Evolutionary conservation across 2,888 invertebrate genomes (phyloP).

Genomic region (Priocnemis perturbator): DNA sequence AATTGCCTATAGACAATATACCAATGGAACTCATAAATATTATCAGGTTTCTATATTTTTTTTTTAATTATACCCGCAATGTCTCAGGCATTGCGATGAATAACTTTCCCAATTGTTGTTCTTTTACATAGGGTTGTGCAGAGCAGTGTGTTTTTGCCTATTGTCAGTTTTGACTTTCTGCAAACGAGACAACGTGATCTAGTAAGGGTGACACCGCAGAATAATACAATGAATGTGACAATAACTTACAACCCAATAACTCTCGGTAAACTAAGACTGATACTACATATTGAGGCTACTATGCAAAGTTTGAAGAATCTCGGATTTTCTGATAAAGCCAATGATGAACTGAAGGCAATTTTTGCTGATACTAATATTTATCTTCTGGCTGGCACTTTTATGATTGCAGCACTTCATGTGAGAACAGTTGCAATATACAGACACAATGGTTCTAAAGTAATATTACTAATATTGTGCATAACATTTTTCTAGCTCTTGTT

Average conservation of each 20-base stretch:
- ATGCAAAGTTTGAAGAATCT: constrained; percentile 83
- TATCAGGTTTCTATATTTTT: constrained; percentile 76
- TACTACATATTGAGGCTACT: constrained; percentile 86
- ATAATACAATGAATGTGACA: constrained; percentile 81
- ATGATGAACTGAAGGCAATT: constrained; percentile 97
- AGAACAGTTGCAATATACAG: constrained; percentile 73
- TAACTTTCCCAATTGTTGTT: constrained; percentile 14
- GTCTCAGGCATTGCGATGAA: not conserved
- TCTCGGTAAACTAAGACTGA: constrained; percentile 86
- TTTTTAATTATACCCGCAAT: not conserved
- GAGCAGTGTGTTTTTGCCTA: constrained; percentile 83
- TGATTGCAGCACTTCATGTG: constrained; percentile 95
- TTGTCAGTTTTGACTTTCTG: constrained; percentile 89
- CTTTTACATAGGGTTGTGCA: constrained; percentile 45
- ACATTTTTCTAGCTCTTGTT: constrained; percentile 86
- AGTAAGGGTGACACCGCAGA: constrained; percentile 80
- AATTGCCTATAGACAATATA: constrained; percentile 81
- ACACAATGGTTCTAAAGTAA: not conserved
- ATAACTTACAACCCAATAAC: constrained; percentile 86
- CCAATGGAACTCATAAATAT: constrained; percentile 82
- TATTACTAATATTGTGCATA: constrained; percentile 12
- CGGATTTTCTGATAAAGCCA: constrained; percentile 94
- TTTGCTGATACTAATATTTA: constrained; percentile 97
- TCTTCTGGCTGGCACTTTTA: constrained; percentile 90
- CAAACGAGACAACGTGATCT: constrained; percentile 88